Evolutionary conservation across 1,140 invertebrate species (phyloP).

Genomic region (Drosophila arawakana): DNA sequence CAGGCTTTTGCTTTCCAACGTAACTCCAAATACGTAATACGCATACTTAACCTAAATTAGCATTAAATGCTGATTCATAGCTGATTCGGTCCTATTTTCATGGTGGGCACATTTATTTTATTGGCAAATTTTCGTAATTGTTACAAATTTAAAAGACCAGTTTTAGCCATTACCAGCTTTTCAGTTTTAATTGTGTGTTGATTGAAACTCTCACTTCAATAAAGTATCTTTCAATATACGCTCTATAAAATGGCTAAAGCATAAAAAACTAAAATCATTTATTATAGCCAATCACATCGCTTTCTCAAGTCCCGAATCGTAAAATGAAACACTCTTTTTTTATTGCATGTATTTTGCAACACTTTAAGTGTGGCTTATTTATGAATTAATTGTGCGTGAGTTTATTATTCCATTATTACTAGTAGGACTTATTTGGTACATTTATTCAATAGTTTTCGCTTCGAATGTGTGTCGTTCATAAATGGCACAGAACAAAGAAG

Average conservation of each 20-base stretch:
- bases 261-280: background rate
- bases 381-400: background rate
- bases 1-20: slow-evolving; percentile 29
- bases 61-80: slow-evolving; percentile 28
- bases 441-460: no score
- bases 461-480: slow-evolving; percentile 18
- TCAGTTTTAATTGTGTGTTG: background rate
- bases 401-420: background rate
- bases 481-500: slow-evolving; percentile 12
- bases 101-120: background rate
- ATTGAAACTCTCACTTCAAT: background rate
- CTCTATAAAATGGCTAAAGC: background rate
- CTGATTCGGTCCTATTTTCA: background rate
- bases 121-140: background rate
- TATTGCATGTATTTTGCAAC: background rate
- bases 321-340: background rate
- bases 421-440: no score
- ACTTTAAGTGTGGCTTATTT: background rate
- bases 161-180: background rate
- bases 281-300: background rate
- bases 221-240: background rate
- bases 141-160: background rate
- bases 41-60: slow-evolving; percentile 2
- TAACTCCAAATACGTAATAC: background rate
- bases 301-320: background rate